Evolutionary conservation across 2,888 invertebrate species (phyloP).

Genomic region (Megamerina dolium): DNA sequence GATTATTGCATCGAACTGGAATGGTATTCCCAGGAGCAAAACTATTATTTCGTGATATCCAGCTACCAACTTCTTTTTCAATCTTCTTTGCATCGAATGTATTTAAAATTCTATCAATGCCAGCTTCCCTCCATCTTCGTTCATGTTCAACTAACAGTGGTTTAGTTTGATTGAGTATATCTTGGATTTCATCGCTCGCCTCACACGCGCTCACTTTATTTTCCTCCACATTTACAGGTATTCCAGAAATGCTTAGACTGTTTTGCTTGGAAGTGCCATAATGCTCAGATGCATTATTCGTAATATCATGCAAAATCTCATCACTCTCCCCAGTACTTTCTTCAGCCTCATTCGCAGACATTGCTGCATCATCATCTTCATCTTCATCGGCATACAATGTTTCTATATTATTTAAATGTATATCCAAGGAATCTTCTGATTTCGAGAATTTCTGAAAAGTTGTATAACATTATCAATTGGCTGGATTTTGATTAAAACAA

Average conservation of each 20-base stretch:
- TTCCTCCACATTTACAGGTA: neutral
- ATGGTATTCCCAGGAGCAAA: neutral
- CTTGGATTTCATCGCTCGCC: slow-evolving; percentile 16
- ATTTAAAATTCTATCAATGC: slow-evolving; percentile 35
- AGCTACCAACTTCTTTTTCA: slow-evolving; percentile 36
- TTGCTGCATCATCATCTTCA: slow-evolving; percentile 7
- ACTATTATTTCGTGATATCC: slow-evolving; percentile 33
- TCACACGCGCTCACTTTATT: slow-evolving; percentile 5
- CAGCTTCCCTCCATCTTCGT: slow-evolving; percentile 36
- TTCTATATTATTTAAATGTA: neutral
- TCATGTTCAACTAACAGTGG: slow-evolving; percentile 36
- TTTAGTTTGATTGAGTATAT: slow-evolving; percentile 35
- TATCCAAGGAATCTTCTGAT: slow-evolving; percentile 1
- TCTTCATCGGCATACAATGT: neutral
- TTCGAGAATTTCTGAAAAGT: slow-evolving; percentile 13
- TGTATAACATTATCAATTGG: neutral
- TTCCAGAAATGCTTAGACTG: neutral
- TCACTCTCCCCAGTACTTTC: slow-evolving; percentile 17
- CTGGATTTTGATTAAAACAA: neutral
- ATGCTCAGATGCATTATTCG: slow-evolving; percentile 9
- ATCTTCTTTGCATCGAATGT: slow-evolving; percentile 39
- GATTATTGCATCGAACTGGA: neutral
- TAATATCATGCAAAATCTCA: slow-evolving; percentile 7
- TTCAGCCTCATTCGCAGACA: slow-evolving; percentile 16
- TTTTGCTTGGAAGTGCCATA: neutral